Base-by-base conservation (phyloP, 1,140 invertebrate genomes). In the Metaphire vulgaris region DNA sequence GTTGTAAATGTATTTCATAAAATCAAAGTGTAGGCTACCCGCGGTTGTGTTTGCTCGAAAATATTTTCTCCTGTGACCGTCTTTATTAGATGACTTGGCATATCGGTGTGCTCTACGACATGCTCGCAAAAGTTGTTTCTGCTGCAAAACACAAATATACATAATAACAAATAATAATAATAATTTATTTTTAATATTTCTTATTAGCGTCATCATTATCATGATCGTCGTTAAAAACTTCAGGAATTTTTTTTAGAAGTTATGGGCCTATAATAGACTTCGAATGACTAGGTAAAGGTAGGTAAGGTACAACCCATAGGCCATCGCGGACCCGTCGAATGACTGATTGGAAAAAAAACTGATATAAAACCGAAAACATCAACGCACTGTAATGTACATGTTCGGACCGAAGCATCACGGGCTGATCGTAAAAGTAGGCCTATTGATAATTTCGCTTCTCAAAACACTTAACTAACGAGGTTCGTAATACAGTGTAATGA, bases 11-110 rank as follows among this genome's bases (percentile, higher is more conserved):
- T n/a, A n/a, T n/a, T n/a, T n/a, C n/a, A n/a, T n/a, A n/a, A n/a
- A n/a, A n/a, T n/a, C n/a, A n/a, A n/a, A n/a, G n/a, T n/a, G n/a
- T n/a, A n/a, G n/a, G n/a, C n/a, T 76, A 83, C 82, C 71, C 69
- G 76, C 31, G 76, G 69, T 14, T 80, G 80, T 72, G 87, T 83
- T 81, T 89, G 87, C 81, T 87, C 87, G 77, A 87, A 86, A n/a
- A 87, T 85, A 33, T 88, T 83, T 79, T 88, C 84, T 15, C 88
- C 88, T 26, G 83, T 83, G 1, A 86, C 88, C 78, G 81, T 79
- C 76, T 85, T 81, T 16, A 88, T 80, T n/a, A 87, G 81, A 64
- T 87, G 83, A 78, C 86, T 83, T 12, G 86, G 85, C 30, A 89
- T 76, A 12, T 83, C 81, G n/a, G 83, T 81, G 34, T 84, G 82